Percentiles rank a stretch among this genome's conserved stretches.
Conservation (phyloP, 1,140 invertebrate genomes). For the Zaprionus lachaisei region DNA sequence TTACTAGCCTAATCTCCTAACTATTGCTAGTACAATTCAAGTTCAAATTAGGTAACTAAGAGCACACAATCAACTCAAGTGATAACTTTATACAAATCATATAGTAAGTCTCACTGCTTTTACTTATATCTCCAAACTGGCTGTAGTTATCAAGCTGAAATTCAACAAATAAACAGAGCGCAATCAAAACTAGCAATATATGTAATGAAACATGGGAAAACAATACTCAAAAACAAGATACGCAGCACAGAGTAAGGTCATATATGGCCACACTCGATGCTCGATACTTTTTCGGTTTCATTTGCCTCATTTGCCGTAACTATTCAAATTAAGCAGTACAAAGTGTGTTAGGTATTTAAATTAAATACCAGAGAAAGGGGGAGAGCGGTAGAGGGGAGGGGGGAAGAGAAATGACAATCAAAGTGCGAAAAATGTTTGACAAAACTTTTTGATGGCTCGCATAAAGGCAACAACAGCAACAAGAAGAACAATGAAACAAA, state of each 20-base stretch:
- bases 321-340: slow-evolving; percentile 37
- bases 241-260: neutral
- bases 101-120: too few relatives aligned
- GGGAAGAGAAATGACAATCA: slow-evolving; percentile 58
- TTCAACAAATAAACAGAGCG: neutral
- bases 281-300: neutral
- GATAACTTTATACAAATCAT: too few relatives aligned
- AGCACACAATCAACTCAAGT: too few relatives aligned
- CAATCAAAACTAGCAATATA: neutral
- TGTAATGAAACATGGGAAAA: neutral
- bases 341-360: slow-evolving; percentile 57
- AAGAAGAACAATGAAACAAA: slow-evolving; percentile 34
- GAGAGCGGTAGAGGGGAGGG: neutral
- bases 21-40: too few relatives aligned
- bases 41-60: too few relatives aligned
- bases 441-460: slow-evolving; percentile 60
- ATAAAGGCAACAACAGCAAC: slow-evolving; percentile 31
- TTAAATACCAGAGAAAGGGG: slow-evolving; percentile 33
- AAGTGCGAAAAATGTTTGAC: slow-evolving; percentile 58
- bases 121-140: too few relatives aligned
- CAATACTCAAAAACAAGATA: neutral
- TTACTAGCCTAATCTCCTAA: too few relatives aligned
- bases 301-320: slow-evolving; percentile 21
- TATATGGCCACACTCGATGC: neutral
- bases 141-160: neutral